A percentile compares a stretch with the other conserved stretches of the same genome.
Evolutionary conservation across 2,797 vertebrate species (phyloP).

Genomic region (Staurois parvus): DNA sequence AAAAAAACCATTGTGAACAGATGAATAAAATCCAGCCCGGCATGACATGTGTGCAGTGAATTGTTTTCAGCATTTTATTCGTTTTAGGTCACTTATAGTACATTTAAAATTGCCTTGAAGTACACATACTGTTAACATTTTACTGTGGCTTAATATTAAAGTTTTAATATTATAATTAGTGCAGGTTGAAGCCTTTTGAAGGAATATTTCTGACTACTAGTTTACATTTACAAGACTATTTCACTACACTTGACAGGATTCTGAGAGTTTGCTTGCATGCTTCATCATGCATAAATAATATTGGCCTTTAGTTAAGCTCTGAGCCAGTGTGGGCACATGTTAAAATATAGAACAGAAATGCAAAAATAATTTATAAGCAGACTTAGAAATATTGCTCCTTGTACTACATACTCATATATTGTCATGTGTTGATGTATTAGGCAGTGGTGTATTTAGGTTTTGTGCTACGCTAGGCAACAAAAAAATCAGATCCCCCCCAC

Average conservation of each 20-base stretch:
- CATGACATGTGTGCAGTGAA: too few relatives aligned
- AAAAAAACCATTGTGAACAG: too few relatives aligned
- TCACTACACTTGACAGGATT: slow-evolving; percentile 13
- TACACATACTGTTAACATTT: slow-evolving; percentile 2
- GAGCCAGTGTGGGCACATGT: slow-evolving; percentile 20
- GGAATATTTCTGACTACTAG: slow-evolving; percentile 19
- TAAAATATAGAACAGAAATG: slow-evolving; percentile 45
- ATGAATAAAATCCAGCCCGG: too few relatives aligned
- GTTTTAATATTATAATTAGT: slow-evolving; percentile 32
- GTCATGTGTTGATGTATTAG: not conserved
- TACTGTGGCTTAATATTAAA: not conserved
- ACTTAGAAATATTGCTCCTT: not conserved
- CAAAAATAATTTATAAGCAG: slow-evolving; percentile 50
- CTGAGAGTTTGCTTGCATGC: slow-evolving; percentile 35
- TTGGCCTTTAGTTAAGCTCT: slow-evolving; percentile 53
- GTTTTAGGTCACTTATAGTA: not conserved
- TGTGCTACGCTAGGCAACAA: too few relatives aligned
- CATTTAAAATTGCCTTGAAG: not conserved
- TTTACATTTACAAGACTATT: slow-evolving; percentile 34
- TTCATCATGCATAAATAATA: slow-evolving; percentile 52
- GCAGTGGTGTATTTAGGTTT: too few relatives aligned
- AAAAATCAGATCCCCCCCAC: too few relatives aligned
- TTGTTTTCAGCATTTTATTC: not conserved
- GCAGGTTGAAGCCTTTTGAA: slow-evolving; percentile 20
- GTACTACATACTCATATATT: not conserved